Percentiles rank a stretch among this genome's conserved stretches.
Evolutionary conservation across 2,113 vertebrate species (phyloP).

Genomic region (Oncorhynchus clarkii): DNA sequence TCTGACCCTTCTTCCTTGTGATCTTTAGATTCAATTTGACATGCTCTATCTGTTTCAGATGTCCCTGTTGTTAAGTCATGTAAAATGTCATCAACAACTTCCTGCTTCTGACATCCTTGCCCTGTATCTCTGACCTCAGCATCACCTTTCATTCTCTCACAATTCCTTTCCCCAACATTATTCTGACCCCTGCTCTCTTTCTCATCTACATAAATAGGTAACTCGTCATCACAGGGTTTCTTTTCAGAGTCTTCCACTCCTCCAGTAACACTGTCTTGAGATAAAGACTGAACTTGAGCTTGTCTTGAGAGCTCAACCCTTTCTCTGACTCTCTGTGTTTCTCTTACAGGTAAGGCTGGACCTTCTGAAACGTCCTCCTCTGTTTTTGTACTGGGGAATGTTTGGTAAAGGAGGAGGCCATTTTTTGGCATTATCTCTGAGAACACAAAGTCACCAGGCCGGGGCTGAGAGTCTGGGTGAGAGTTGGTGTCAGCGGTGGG

Average conservation of each 20-base stretch:
- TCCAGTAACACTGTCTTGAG: slow-evolving; percentile 9
- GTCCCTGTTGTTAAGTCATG: slow-evolving; percentile 3
- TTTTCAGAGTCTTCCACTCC: slow-evolving; percentile 31
- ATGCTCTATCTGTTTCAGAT: neutral
- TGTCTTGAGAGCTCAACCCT: slow-evolving; percentile 25
- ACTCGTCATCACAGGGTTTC: slow-evolving; percentile 39
- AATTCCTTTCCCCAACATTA: slow-evolving; percentile 35
- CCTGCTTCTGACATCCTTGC: slow-evolving; percentile 4
- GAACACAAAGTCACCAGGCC: slow-evolving; percentile 60
- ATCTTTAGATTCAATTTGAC: slow-evolving; percentile 11
- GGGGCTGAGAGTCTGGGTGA: slow-evolving; percentile 38
- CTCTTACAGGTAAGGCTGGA: slow-evolving; percentile 67
- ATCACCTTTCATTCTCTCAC: slow-evolving; percentile 44
- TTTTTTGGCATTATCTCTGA: slow-evolving; percentile 73
- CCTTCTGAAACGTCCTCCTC: slow-evolving; percentile 55
- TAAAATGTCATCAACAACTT: slow-evolving; percentile 2
- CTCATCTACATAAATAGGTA: slow-evolving; percentile 20
- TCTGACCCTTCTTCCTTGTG: slow-evolving; percentile 24
- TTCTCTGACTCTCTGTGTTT: slow-evolving; percentile 25
- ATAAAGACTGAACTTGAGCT: slow-evolving; percentile 24
- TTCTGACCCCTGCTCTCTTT: slow-evolving; percentile 6
- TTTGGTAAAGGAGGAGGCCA: slow-evolving; percentile 65
- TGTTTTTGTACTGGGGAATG: slow-evolving; percentile 47
- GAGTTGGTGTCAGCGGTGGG: slow-evolving; percentile 4
- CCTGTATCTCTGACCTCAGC: slow-evolving; percentile 9